Evolutionary conservation across 1,140 invertebrate species (phyloP).

Genomic region (Condylostylus longicornis): DNA sequence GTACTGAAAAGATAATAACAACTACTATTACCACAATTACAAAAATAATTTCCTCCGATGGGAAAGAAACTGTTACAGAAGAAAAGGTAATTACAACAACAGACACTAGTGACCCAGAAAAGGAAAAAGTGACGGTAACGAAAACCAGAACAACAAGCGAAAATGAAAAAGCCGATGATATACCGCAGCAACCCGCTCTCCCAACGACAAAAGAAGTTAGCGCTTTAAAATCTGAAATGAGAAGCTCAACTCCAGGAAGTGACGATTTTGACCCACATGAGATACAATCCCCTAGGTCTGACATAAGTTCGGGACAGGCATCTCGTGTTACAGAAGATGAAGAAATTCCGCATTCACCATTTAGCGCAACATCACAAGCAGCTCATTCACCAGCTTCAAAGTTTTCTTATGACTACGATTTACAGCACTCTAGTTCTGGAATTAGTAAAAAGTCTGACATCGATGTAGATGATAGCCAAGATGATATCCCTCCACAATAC

Average conservation of each 20-base stretch:
- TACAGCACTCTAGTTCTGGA: constrained; percentile 28
- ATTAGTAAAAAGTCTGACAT: constrained; percentile 29
- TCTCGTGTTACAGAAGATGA: constrained; percentile 41
- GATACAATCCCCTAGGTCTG: constrained; percentile 37
- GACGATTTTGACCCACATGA: constrained; percentile 39
- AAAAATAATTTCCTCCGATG: constrained; percentile 27
- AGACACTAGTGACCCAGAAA: constrained; percentile 26
- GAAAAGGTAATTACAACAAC: constrained; percentile 29
- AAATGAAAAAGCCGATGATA: constrained; percentile 23
- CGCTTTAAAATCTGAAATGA: constrained; percentile 35
- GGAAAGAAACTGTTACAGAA: constrained; percentile 29
- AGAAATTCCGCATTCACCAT: constrained; percentile 38
- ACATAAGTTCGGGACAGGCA: constrained; percentile 39
- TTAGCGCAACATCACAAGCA: constrained; percentile 46
- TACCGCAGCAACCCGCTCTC: constrained; percentile 6
- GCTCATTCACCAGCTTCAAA: constrained; percentile 41
- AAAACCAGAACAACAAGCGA: constrained; percentile 29
- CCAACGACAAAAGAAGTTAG: constrained; percentile 21
- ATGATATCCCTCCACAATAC: constrained; percentile 32
- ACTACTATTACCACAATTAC: constrained; percentile 30
- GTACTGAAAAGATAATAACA: constrained; percentile 29
- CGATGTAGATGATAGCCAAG: constrained; percentile 30
- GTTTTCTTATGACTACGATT: constrained; percentile 32
- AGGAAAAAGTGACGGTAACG: constrained; percentile 26
- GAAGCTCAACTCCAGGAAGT: constrained; percentile 43